Conservation (phyloP, 2,113 vertebrate species). For the Ophiodon elongatus region DNA sequence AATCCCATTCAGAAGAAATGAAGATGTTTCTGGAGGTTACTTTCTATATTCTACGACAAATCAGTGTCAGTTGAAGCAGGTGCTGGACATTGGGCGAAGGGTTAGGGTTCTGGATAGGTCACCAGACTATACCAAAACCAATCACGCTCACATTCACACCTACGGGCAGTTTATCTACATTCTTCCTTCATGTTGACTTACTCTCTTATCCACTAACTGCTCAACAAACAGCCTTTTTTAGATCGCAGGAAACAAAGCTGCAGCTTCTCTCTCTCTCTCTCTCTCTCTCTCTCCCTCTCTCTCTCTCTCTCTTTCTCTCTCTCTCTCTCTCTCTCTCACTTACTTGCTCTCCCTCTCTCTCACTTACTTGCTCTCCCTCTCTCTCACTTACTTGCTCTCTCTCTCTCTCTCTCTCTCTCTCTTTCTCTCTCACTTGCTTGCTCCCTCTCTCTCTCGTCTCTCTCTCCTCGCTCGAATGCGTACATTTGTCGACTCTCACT, state of each 20-base stretch:
- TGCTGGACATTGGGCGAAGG: too few species aligned
- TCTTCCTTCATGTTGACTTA: not conserved
- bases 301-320: not conserved
- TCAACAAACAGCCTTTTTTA: constrained; percentile 6
- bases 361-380: constrained; percentile 14
- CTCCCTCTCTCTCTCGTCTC: not conserved
- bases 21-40: too few species aligned
- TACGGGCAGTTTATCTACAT: too few species aligned
- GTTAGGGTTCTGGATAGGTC: too few species aligned
- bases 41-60: too few species aligned
- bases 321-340: not conserved
- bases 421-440: not conserved
- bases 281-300: not conserved
- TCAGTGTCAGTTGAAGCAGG: too few species aligned
- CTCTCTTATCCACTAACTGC: not conserved
- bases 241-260: not conserved
- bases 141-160: too few species aligned
- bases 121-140: too few species aligned
- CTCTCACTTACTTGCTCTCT: not conserved
- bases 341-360: not conserved
- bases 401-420: not conserved
- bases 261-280: not conserved
- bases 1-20: too few species aligned
- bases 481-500: constrained; percentile 7
- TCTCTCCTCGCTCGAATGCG: not conserved